These are phyloP conservation scores for Drosophila pseudotalamancana DNA, from an alignment of 2,888 invertebrate species.

Conservation along the genomic window DNA sequence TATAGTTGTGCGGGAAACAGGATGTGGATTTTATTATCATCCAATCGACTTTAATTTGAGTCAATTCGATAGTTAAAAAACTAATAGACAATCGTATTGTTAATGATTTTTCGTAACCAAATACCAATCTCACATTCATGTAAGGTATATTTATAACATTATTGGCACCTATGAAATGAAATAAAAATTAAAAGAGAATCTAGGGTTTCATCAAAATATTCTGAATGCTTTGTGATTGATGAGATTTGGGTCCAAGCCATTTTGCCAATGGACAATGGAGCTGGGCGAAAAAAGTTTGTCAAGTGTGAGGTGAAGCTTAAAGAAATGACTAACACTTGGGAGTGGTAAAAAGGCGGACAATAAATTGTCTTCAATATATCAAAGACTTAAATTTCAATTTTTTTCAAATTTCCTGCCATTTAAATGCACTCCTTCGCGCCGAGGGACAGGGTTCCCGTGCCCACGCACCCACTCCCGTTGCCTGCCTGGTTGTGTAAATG, in stretches of 20 bases:
- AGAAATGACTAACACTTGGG: conserved; percentile 47
- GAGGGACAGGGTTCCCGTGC: conserved; percentile 20
- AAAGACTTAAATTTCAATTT: conserved; percentile 82
- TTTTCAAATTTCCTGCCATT: conserved; percentile 81
- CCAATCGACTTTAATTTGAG: no score
- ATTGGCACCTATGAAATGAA: no score
- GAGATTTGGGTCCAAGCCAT: neutral
- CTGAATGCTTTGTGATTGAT: neutral
- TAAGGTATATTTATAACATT: no score
- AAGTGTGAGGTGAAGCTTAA: conserved; percentile 38
- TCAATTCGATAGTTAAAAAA: no score
- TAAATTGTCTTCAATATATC: conserved; percentile 78
- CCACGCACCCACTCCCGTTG: neutral
- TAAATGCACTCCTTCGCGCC: conserved; percentile 74
- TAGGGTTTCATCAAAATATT: neutral
- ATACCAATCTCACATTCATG: no score
- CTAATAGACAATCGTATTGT: no score
- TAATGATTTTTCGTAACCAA: no score
- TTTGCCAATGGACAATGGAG: conserved; percentile 11
- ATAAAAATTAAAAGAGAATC: no score
- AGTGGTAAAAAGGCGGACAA: conserved; percentile 59
- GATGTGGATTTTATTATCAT: no score
- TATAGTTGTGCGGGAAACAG: no score
- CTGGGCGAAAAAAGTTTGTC: conserved; percentile 25
- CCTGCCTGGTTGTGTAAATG: conserved; percentile 68